phyloP scores from a whole-genome alignment of 2,888 invertebrate species.

The Cacoxenus indagator region DNA sequence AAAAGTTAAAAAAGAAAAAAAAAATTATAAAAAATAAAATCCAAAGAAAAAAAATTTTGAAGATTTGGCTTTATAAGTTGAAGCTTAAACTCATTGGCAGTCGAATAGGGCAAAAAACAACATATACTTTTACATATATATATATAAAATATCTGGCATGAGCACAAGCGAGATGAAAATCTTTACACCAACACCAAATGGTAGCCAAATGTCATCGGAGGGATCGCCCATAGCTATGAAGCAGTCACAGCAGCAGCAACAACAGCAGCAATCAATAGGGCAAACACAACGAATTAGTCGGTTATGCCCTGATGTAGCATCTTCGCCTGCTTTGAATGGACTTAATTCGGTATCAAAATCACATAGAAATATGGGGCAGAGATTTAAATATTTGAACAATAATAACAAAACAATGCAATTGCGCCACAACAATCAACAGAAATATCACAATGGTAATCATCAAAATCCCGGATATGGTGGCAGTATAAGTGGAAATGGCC shows the following conservation, averaged over 20 bases:
- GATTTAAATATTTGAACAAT: conserved; percentile 33
- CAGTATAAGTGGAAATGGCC: neutral
- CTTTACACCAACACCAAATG: conserved; percentile 44
- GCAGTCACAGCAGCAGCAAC: conserved; percentile 23
- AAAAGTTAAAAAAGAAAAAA: no score
- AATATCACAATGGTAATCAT: conserved; percentile 27
- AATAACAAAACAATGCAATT: conserved; percentile 29
- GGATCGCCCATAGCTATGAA: conserved; percentile 23
- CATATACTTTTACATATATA: no score
- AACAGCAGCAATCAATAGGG: conserved; percentile 33
- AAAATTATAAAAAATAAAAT: no score
- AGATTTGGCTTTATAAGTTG: no score
- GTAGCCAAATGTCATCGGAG: conserved; percentile 6
- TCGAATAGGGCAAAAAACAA: no score
- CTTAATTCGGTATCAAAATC: conserved; percentile 39
- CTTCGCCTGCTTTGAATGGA: conserved; percentile 33
- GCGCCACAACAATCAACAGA: conserved; percentile 21
- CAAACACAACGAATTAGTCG: conserved; percentile 38
- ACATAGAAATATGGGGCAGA: conserved; percentile 30
- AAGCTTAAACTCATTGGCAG: no score
- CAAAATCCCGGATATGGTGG: conserved; percentile 30
- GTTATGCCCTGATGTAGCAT: neutral
- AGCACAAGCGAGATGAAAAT: no score
- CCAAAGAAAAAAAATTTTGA: no score
- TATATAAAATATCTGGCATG: no score